These are phyloP conservation scores for Sesamia inferens DNA, from an alignment of 2,888 invertebrate genomes.

Conservation along the genomic window DNA sequence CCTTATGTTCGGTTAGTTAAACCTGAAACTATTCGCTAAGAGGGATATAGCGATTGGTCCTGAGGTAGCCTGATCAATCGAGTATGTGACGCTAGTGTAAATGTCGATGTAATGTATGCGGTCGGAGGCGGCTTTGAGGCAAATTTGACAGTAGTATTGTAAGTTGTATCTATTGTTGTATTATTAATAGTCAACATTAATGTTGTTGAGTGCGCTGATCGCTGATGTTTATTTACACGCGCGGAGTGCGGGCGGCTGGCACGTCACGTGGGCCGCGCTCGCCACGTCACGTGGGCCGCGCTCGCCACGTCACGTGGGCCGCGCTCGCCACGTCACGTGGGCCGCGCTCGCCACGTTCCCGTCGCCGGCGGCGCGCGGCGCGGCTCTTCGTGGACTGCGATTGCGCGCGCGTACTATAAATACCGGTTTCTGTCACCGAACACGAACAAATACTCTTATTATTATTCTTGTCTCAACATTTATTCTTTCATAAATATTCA, in stretches of 20 bases:
- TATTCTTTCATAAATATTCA: slow-evolving; percentile 38
- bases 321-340: too few relatives aligned
- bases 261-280: background rate
- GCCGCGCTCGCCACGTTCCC: too few relatives aligned
- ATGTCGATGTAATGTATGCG: background rate
- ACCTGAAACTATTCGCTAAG: background rate
- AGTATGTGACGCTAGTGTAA: background rate
- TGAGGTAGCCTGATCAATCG: background rate
- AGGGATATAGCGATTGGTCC: background rate
- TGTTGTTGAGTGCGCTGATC: slow-evolving; percentile 66
- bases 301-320: too few relatives aligned
- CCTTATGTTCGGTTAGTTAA: background rate
- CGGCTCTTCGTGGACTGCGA: slow-evolving; percentile 6
- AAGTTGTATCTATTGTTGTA: slow-evolving; percentile 63
- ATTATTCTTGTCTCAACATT: slow-evolving; percentile 41
- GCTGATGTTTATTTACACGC: slow-evolving; percentile 56
- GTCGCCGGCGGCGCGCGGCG: too few relatives aligned
- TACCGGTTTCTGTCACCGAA: slow-evolving; percentile 55
- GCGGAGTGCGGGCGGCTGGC: slow-evolving; percentile 48
- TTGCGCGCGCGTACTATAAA: slow-evolving; percentile 55
- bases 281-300: too few relatives aligned
- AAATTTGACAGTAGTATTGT: slow-evolving; percentile 39
- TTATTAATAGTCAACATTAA: slow-evolving; percentile 75
- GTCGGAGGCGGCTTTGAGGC: background rate
- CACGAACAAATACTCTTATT: slow-evolving; percentile 61